A percentile compares a stretch with the other conserved stretches of the same genome.
phyloP scores from a whole-genome alignment of 2,113 vertebrate species.

The Phalacrocorax aristotelis region DNA sequence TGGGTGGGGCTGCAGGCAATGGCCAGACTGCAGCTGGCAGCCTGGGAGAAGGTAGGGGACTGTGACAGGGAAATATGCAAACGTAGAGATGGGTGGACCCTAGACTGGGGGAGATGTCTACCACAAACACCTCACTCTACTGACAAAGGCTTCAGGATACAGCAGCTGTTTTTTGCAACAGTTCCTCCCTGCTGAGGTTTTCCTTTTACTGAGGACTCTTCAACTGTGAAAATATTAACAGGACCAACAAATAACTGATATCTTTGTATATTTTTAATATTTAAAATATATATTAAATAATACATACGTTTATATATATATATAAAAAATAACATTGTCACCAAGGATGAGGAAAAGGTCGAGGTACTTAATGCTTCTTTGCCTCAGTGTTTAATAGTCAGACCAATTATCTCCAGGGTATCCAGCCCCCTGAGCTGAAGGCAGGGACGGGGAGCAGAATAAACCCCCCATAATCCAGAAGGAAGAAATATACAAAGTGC shows the following conservation, averaged over 20 bases:
- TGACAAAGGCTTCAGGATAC: not conserved
- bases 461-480: too few relatives aligned
- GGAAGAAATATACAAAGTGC: too few relatives aligned
- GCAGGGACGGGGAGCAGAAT: too few relatives aligned
- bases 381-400: too few relatives aligned
- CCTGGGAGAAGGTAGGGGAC: not conserved
- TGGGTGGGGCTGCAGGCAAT: not conserved
- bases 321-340: too few relatives aligned
- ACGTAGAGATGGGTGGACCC: not conserved
- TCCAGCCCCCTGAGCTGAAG: too few relatives aligned
- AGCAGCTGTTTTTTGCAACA: not conserved
- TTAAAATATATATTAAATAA: too few relatives aligned
- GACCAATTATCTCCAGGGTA: too few relatives aligned
- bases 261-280: not conserved
- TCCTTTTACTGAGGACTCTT: not conserved
- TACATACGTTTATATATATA: too few relatives aligned
- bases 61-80: not conserved
- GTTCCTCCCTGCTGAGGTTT: not conserved
- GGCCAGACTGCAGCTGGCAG: not conserved
- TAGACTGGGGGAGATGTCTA: fast-evolving
- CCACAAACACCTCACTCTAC: not conserved
- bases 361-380: too few relatives aligned
- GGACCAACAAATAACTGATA: not conserved
- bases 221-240: not conserved
- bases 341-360: too few relatives aligned